Conservation (phyloP, 2,888 invertebrate genomes). For the Lydus trimaculatus region DNA sequence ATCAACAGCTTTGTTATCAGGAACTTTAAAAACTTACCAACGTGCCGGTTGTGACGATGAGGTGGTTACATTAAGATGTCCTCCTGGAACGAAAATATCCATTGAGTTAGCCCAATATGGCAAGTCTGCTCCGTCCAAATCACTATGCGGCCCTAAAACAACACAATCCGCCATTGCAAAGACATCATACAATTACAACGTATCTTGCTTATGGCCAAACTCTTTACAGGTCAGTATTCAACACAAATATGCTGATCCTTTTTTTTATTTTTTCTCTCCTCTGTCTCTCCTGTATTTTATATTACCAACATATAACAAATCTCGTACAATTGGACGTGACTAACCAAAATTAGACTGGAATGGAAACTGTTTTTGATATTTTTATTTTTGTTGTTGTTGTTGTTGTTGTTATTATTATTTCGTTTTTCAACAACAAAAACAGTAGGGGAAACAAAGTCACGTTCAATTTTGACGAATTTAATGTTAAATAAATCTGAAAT, state of each 20-base stretch:
- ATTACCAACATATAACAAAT: background rate
- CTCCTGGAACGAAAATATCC: constrained; percentile 89
- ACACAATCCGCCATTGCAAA: constrained; percentile 57
- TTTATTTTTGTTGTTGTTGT: background rate
- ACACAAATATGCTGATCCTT: background rate
- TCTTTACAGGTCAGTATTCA: constrained; percentile 75
- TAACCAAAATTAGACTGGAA: background rate
- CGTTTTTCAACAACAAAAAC: background rate
- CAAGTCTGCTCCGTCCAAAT: constrained; percentile 62
- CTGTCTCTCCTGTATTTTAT: constrained; percentile 1
- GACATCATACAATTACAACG: constrained; percentile 66
- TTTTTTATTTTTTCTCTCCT: background rate
- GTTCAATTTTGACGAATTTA: background rate
- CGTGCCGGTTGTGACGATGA: constrained; percentile 93
- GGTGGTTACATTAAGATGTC: constrained; percentile 85
- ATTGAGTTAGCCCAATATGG: constrained; percentile 93
- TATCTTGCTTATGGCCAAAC: constrained; percentile 78
- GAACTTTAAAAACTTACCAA: constrained; percentile 90
- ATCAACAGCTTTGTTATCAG: constrained; percentile 83
- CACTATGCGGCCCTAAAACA: constrained; percentile 49
- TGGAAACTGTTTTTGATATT: background rate
- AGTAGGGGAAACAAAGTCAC: background rate
- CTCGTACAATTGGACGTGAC: background rate
- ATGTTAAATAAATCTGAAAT: background rate
- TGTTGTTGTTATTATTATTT: background rate